Conservation (phyloP, 2,797 vertebrate species). For the Pipistrellus nathusii region DNA sequence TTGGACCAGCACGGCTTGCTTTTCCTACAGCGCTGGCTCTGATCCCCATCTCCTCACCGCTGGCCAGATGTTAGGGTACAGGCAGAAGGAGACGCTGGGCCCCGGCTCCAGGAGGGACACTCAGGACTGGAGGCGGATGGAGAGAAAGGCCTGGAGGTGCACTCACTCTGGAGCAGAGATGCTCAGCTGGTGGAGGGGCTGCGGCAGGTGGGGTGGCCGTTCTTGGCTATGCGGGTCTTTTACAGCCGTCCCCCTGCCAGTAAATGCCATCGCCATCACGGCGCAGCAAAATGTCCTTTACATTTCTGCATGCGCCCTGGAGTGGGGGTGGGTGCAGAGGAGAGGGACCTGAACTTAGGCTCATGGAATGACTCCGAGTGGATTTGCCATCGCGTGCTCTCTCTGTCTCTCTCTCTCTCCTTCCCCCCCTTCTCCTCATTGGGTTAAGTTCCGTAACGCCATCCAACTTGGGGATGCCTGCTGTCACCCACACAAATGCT, state of each 20-base stretch:
- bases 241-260: neutral
- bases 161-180: neutral
- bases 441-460: neutral
- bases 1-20: accelerated
- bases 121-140: accelerated
- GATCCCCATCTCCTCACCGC: neutral
- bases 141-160: neutral
- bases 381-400: accelerated
- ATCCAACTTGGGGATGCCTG: neutral
- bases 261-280: accelerated
- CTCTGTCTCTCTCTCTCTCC: too few relatives aligned
- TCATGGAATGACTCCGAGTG: accelerated
- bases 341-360: neutral
- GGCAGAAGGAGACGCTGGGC: neutral
- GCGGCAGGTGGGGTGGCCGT: neutral
- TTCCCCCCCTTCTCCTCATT: too few relatives aligned
- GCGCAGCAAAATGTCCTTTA: accelerated
- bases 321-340: neutral
- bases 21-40: neutral
- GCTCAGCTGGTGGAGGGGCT: accelerated
- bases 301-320: neutral
- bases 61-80: neutral
- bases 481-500: neutral
- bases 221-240: neutral
- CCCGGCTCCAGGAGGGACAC: accelerated